Base-by-base conservation (phyloP, 2,888 invertebrate species). In the Acheta domesticus region DNA sequence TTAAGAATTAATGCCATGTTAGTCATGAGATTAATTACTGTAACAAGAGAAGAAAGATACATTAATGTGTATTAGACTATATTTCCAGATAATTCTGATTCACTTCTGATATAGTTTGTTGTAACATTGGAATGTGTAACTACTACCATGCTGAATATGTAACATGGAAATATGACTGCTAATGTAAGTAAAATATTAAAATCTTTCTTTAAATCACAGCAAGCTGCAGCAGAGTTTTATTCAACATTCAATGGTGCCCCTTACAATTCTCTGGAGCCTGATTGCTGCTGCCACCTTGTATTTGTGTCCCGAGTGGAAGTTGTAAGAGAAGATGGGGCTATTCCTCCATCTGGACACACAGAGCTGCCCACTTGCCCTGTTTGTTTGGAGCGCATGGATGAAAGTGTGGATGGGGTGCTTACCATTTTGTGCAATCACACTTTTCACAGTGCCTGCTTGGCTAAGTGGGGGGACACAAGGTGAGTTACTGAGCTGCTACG, bases 371-470 rank as follows among this genome's bases (percentile, higher is more conserved):
- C 95, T 8, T 99, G 99, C 86, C 96, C 99, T 2, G 98, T 98
- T 16, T 98, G 98, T 86, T 87, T 98, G 79, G 99, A 99, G 88
- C 92, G 98, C 81, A 96, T 96, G 98, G 99, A 99, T 87, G 99
- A 99, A 88, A 97, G 97, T 84, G 97, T 98, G 16, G 97, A 98
- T 86, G 98, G 98, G 16, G 96, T 99, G 82, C 89, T 99, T 83
- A 98, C 98, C 49, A 98, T 99, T 85, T 91, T 99, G 81, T 99
- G 99, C 86, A 99, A 99, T 88, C 99, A 99, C 88, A 94, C 97
- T 2, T 99, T 99, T 88, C 99, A 99, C 88, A 94, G 97, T 14
- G 93, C 93, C 85, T 99, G 99, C 87, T 89, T 99, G 78, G 93
- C 95, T 83, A 95, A 99, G 86, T 99, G 99, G 98, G 93, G 96